Conservation (phyloP, 2,113 vertebrate species). For the Macrotus californicus region DNA sequence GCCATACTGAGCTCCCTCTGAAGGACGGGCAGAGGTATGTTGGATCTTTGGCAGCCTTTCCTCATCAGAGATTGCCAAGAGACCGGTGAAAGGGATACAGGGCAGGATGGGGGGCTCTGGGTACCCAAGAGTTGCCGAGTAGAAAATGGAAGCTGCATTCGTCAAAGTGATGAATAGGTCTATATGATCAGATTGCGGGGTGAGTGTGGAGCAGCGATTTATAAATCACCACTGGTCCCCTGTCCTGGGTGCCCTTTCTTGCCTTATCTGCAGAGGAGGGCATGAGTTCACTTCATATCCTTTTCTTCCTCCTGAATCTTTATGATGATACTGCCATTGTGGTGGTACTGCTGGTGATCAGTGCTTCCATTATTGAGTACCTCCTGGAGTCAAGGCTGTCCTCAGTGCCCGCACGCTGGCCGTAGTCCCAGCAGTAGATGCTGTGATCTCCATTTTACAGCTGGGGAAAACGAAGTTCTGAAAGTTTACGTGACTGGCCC, state of each 20-base stretch:
- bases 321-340: neutral
- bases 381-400: neutral
- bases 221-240: neutral
- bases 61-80: neutral
- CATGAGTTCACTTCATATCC: neutral
- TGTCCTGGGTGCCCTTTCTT: neutral
- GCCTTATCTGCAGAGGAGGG: neutral
- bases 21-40: neutral
- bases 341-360: rapidly evolving
- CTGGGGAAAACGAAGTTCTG: neutral
- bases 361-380: neutral
- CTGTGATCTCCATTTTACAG: neutral
- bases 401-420: neutral
- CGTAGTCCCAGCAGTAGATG: neutral
- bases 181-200: neutral
- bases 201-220: neutral
- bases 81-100: neutral
- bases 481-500: neutral
- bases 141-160: neutral
- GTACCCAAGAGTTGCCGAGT: neutral
- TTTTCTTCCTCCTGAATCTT: neutral
- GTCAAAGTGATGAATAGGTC: neutral
- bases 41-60: neutral
- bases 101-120: neutral
- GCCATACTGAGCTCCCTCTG: neutral